Evolutionary conservation across 2,113 vertebrate species (phyloP).

Genomic region (Haemorhous mexicanus): DNA sequence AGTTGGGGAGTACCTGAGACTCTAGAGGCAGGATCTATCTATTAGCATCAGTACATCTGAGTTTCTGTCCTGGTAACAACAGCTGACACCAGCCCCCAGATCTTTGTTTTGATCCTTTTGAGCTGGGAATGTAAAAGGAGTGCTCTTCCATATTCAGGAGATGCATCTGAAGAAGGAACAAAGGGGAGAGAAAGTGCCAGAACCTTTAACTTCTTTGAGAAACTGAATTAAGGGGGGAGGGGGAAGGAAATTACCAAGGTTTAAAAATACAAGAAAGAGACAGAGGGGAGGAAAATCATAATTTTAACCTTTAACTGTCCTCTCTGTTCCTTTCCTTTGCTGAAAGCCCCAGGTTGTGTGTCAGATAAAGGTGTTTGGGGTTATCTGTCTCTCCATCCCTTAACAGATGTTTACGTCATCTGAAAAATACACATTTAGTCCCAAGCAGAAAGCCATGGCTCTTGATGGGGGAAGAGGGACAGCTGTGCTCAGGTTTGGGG

Average conservation of each 20-base stretch:
- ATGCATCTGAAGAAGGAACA: neutral
- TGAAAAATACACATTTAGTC: neutral
- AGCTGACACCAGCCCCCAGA: neutral
- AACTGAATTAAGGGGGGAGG: neutral
- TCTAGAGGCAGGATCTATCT: neutral
- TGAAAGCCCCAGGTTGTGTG: neutral
- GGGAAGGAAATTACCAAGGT: neutral
- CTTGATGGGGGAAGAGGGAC: neutral
- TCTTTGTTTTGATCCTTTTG: constrained; percentile 23
- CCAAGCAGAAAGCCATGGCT: neutral
- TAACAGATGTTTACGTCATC: neutral
- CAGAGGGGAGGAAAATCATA: neutral
- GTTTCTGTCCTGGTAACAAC: neutral
- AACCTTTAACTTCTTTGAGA: neutral
- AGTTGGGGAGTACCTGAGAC: neutral
- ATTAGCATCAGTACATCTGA: neutral
- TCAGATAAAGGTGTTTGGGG: neutral
- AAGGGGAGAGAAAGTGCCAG: neutral
- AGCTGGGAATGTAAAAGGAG: neutral
- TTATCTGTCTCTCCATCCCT: neutral
- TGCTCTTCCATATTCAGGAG: constrained; percentile 15
- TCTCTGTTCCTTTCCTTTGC: neutral
- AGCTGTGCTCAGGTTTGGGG: neutral
- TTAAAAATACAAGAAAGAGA: neutral
- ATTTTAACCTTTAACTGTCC: neutral